These are phyloP conservation scores for Stomatorhinus ivindoensis DNA, from an alignment of 2,113 vertebrate genomes.

Conservation along the genomic window DNA sequence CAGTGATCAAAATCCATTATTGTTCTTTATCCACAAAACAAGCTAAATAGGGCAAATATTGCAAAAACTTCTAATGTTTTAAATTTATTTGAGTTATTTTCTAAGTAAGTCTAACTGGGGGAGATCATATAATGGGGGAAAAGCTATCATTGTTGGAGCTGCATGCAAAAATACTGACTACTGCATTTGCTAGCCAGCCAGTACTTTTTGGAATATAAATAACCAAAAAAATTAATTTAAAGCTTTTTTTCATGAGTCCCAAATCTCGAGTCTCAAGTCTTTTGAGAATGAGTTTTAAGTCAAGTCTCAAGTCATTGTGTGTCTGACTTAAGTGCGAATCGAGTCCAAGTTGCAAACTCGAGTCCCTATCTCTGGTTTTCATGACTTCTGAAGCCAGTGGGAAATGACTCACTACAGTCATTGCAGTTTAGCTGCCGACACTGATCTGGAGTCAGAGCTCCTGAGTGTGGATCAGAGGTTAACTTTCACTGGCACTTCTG, in stretches of 20 bases:
- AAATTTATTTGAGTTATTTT: neutral
- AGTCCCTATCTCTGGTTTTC: neutral
- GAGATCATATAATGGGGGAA: neutral
- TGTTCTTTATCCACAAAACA: neutral
- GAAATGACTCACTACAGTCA: neutral
- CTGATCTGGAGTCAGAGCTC: constrained; percentile 56
- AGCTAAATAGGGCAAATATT: neutral
- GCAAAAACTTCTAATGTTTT: neutral
- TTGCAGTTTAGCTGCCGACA: constrained; percentile 39
- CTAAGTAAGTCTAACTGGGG: neutral
- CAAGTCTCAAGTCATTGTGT: neutral
- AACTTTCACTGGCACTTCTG: constrained; percentile 6
- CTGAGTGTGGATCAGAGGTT: constrained; percentile 41
- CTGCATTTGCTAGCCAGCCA: neutral
- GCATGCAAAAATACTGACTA: neutral
- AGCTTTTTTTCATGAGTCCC: neutral
- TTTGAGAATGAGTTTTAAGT: too few species aligned
- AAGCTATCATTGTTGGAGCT: neutral
- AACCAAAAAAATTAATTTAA: neutral
- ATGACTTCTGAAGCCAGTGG: neutral
- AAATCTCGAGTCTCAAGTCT: neutral
- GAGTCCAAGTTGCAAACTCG: neutral
- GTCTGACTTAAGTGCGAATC: neutral
- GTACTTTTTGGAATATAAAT: neutral
- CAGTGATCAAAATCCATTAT: too few species aligned